phyloP scores from a whole-genome alignment of 2,888 invertebrate genomes.

The Trichopria drosophilae region DNA sequence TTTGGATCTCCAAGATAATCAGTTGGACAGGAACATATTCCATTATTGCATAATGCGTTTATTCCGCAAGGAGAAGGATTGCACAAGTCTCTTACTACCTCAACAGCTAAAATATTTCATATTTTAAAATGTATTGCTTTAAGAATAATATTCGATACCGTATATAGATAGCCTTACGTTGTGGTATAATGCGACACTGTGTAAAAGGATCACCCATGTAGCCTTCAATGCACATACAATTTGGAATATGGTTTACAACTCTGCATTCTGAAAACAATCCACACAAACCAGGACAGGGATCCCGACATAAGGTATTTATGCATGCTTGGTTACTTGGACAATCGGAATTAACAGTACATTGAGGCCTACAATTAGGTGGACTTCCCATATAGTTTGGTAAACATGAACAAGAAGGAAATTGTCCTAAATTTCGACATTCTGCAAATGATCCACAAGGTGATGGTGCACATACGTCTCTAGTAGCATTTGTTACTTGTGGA shows the following conservation, averaged over 20 bases:
- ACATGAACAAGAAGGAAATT: conserved; percentile 62
- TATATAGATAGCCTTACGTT: no score
- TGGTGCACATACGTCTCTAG: conserved; percentile 71
- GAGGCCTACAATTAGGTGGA: conserved; percentile 60
- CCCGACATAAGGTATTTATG: conserved; percentile 74
- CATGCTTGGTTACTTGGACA: conserved; percentile 63
- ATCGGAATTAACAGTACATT: conserved; percentile 61
- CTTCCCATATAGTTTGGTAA: conserved; percentile 59
- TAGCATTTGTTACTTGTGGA: conserved; percentile 62
- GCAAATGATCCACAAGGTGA: conserved; percentile 79
- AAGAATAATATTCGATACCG: no score
- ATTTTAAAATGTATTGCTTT: no score
- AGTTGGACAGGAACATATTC: conserved; percentile 61
- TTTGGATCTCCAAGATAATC: conserved; percentile 67
- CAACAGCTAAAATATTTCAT: no score
- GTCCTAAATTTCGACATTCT: conserved; percentile 64
- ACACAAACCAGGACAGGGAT: conserved; percentile 83
- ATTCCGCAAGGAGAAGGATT: conserved; percentile 76
- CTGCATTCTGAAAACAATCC: conserved; percentile 63
- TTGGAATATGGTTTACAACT: conserved; percentile 61
- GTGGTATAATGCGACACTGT: conserved; percentile 51
- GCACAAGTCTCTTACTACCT: conserved; percentile 66
- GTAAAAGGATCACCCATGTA: conserved; percentile 68
- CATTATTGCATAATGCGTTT: conserved; percentile 66
- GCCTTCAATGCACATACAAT: conserved; percentile 65